Base-by-base conservation (phyloP, 2,888 invertebrate species). In the Noctua janthina region DNA sequence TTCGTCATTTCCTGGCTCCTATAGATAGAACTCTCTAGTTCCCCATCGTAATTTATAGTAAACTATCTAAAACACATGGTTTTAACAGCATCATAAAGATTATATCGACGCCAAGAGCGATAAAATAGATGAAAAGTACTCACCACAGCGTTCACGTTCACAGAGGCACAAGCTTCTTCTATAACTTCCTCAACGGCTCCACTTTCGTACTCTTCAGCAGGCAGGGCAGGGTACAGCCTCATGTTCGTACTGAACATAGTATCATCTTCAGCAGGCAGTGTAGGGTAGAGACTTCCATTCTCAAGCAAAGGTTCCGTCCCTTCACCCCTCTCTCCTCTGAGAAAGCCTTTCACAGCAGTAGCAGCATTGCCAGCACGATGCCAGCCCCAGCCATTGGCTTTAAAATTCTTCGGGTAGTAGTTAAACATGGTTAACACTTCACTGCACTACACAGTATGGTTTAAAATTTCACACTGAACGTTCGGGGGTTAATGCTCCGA, bases 311-410 rank as follows among this genome's bases (percentile, higher is more conserved):
- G 93, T 64, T 95, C 95, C 6, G 92, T 88, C 4, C 92, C 92
- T 76, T 93, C 94, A 4, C 95, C 96, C 35, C 96, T 91, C 84
- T 96, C 96, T 8, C 92, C 92, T 74, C 92, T 94, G 82, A 96
- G 88, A 81, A 97, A 97, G 0, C 96, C 96, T 17, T 91, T 91
- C 0, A 96, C 96, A 11, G 96, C 96, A 0, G 92, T 90, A 0
- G 96, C 90, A 2, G 95, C 94, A n/a, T 86, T 93, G 10, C 91
- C 89, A 0, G 91, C 86, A 35, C 96, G 90, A 84, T 97, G 96
- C 97, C 97, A 97, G 0, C 97, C 97, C 96, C 96, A 96, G 2
- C 97, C 97, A 79, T 96, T 95, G 68, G 96, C 96, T 78, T 94
- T 95, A 81, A 96, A 95, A 87, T 97, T 97, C 92, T 96, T 96